Evolutionary conservation across 2,888 invertebrate species (phyloP).

Genomic region (Beris morrisii): DNA sequence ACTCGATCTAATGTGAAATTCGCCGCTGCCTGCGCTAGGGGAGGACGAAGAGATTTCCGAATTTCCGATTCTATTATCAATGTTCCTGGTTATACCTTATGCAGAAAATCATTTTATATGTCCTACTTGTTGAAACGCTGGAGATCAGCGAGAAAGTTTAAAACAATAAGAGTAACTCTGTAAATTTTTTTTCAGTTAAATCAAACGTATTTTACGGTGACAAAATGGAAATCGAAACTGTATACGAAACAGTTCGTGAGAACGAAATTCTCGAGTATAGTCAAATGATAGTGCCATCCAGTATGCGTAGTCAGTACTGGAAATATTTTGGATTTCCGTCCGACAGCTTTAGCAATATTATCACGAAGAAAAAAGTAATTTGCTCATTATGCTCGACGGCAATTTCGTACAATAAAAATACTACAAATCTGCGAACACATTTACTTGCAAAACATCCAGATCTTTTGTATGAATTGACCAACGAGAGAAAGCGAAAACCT

Average conservation of each 20-base stretch:
- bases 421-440: slow-evolving; percentile 51
- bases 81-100: too few relatives aligned
- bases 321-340: slow-evolving; percentile 56
- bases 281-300: slow-evolving; percentile 33
- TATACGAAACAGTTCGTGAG: neutral
- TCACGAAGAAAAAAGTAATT: slow-evolving; percentile 54
- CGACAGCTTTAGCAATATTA: slow-evolving; percentile 50
- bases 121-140: too few relatives aligned
- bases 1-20: too few relatives aligned
- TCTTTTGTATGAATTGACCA: slow-evolving; percentile 41
- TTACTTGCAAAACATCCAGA: slow-evolving; percentile 46
- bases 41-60: too few relatives aligned
- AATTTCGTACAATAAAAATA: slow-evolving; percentile 54
- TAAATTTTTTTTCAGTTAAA: neutral
- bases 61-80: too few relatives aligned
- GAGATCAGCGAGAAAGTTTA: too few relatives aligned
- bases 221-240: slow-evolving; percentile 18
- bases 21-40: too few relatives aligned
- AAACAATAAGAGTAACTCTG: neutral
- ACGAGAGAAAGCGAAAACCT: slow-evolving; percentile 33
- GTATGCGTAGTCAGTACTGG: slow-evolving; percentile 56
- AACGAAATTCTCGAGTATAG: slow-evolving; percentile 21
- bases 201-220: neutral
- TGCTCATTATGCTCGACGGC: slow-evolving; percentile 52
- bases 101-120: too few relatives aligned